These are phyloP conservation scores for Thalassoma bifasciatum DNA, from an alignment of 2,113 vertebrate genomes.

Conservation along the genomic window DNA sequence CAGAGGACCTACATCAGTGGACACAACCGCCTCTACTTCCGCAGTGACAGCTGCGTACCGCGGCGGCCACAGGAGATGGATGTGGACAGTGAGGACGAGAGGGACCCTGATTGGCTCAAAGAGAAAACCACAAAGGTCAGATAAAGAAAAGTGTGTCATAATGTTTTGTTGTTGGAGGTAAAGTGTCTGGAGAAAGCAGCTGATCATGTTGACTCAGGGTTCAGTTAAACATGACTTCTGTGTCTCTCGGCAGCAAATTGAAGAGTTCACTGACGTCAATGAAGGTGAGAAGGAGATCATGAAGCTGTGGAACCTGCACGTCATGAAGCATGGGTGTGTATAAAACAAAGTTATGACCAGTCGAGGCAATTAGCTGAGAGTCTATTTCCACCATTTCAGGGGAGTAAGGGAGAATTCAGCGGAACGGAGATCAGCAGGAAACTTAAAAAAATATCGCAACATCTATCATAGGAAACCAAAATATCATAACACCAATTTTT, in stretches of 20 bases:
- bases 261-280: conserved; percentile 98
- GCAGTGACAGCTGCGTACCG: conserved; percentile 95
- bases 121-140: conserved; percentile 95
- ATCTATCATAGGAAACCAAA: too few relatives aligned
- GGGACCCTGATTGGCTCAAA: conserved; percentile 95
- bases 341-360: not conserved
- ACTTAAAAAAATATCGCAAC: too few relatives aligned
- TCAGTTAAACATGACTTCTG: too few relatives aligned
- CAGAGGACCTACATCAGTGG: conserved; percentile 93
- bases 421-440: too few relatives aligned
- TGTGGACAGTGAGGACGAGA: conserved; percentile 96
- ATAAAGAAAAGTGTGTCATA: not conserved
- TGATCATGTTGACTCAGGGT: too few relatives aligned
- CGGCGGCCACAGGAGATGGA: conserved; percentile 97
- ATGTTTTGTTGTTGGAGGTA: too few relatives aligned
- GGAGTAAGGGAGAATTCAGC: too few relatives aligned
- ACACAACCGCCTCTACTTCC: conserved; percentile 97
- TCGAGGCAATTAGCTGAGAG: too few relatives aligned
- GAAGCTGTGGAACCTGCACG: conserved; percentile 97
- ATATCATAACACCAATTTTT: too few relatives aligned
- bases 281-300: conserved; percentile 99
- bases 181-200: too few relatives aligned
- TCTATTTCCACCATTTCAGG: too few relatives aligned
- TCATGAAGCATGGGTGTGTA: conserved; percentile 95
- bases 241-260: conserved; percentile 90